These are phyloP conservation scores for Drosophila barbarae DNA, from an alignment of 2,888 invertebrate genomes.

Conservation along the genomic window DNA sequence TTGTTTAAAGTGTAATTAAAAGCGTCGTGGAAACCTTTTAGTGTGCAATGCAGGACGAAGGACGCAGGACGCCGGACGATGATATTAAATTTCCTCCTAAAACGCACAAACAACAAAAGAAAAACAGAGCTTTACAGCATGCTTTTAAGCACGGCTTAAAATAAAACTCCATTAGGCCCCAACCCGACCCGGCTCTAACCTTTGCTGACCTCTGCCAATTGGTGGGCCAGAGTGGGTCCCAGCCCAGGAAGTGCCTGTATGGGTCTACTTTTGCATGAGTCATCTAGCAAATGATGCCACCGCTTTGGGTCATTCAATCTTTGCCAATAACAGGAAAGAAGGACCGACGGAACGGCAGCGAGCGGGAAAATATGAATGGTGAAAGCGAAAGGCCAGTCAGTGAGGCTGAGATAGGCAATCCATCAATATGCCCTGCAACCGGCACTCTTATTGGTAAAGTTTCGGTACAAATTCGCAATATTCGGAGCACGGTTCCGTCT, in stretches of 20 bases:
- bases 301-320: conserved; percentile 48
- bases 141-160: conserved; percentile 48
- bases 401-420: conserved; percentile 24
- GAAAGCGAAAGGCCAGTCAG: conserved; percentile 7
- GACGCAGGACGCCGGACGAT: conserved; percentile 32
- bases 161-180: conserved; percentile 47
- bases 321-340: conserved; percentile 35
- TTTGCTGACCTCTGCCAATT: conserved; percentile 64
- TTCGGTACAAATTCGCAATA: conserved; percentile 1
- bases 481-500: background rate
- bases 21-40: conserved; percentile 70
- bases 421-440: conserved; percentile 9
- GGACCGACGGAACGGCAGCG: background rate
- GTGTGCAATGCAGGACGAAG: conserved; percentile 46
- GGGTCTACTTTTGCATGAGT: conserved; percentile 54
- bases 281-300: conserved; percentile 67
- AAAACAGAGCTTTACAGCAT: conserved; percentile 23
- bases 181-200: conserved; percentile 43
- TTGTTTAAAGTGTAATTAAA: conserved; percentile 73
- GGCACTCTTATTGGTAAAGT: conserved; percentile 4
- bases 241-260: background rate
- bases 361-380: background rate
- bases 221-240: conserved; percentile 38
- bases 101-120: conserved; percentile 29
- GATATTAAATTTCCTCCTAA: conserved; percentile 64